Percentiles rank a stretch among this genome's conserved stretches.
phyloP scores from a whole-genome alignment of 1,140 invertebrate genomes.

The Saccostrea cuccullata region DNA sequence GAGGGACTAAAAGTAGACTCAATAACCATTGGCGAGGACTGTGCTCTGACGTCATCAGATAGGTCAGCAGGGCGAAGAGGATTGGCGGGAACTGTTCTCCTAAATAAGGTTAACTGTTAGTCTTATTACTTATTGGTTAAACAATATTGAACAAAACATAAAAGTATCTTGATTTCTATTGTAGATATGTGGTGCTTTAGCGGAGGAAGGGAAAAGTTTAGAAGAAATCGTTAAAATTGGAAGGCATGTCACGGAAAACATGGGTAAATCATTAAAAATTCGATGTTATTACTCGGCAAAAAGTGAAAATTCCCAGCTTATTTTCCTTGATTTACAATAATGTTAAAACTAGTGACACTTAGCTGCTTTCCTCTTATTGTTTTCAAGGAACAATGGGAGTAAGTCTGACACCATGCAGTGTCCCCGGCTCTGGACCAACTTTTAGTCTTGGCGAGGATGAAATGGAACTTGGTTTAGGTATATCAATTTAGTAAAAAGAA shows the following conservation, averaged over 20 bases:
- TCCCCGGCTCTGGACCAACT: conserved; percentile 83
- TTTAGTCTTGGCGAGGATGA: conserved; percentile 85
- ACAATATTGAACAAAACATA: not conserved
- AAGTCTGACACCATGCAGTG: conserved; percentile 84
- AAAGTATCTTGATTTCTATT: not conserved
- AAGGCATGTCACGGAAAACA: conserved; percentile 68
- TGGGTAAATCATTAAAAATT: conserved; percentile 66
- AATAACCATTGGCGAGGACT: conserved; percentile 87
- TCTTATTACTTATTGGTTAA: not conserved
- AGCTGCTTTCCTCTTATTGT: not conserved
- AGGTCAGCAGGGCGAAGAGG: conserved; percentile 84
- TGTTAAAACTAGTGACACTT: not conserved
- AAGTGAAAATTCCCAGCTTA: too few species aligned
- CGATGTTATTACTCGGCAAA: too few species aligned
- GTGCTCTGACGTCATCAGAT: conserved; percentile 82
- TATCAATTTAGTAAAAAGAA: not conserved
- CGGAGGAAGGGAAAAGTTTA: conserved; percentile 83
- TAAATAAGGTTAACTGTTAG: conserved; percentile 83
- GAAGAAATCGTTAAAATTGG: conserved; percentile 77
- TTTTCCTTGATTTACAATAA: too few species aligned
- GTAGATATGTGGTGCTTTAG: conserved; percentile 83
- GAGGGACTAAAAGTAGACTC: conserved; percentile 84
- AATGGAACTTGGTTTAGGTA: conserved; percentile 89
- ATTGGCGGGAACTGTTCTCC: conserved; percentile 86
- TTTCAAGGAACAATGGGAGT: conserved; percentile 87